phyloP scores from a whole-genome alignment of 2,797 vertebrate species.

The Megalops cyprinoides region DNA sequence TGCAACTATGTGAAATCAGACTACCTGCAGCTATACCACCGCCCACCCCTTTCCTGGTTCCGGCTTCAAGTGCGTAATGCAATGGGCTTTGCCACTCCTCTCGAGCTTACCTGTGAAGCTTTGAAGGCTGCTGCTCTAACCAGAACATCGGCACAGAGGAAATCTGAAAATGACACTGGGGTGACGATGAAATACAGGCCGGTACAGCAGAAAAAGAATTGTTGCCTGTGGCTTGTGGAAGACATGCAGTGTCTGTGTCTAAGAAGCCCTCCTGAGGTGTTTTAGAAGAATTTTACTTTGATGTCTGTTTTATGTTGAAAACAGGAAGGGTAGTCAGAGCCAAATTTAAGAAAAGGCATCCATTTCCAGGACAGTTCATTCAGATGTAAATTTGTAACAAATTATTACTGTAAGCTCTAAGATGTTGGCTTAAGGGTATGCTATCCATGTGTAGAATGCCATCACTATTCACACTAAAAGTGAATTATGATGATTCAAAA shows the following conservation, averaged over 20 bases:
- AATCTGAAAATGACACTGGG: too few relatives aligned
- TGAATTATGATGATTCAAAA: background rate
- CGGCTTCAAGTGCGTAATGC: background rate
- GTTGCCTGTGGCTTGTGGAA: background rate
- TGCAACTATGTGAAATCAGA: background rate
- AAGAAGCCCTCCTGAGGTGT: background rate
- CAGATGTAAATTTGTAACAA: background rate
- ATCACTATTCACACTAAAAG: background rate
- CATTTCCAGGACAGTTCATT: background rate
- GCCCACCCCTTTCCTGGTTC: background rate
- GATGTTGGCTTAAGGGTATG: too few relatives aligned
- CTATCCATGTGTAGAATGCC: background rate
- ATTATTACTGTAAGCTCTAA: too few relatives aligned
- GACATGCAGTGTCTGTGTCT: background rate
- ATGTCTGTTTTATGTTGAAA: background rate
- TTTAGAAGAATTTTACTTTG: background rate
- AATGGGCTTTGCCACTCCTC: background rate
- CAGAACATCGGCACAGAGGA: background rate
- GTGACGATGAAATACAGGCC: background rate
- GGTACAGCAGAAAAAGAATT: background rate
- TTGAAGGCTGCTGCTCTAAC: background rate
- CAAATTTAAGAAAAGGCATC: background rate
- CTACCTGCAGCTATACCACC: background rate
- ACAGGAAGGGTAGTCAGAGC: background rate
- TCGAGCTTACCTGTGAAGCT: background rate